Evolutionary conservation across 2,113 vertebrate genomes (phyloP).

Genomic region (Gobius niger): DNA sequence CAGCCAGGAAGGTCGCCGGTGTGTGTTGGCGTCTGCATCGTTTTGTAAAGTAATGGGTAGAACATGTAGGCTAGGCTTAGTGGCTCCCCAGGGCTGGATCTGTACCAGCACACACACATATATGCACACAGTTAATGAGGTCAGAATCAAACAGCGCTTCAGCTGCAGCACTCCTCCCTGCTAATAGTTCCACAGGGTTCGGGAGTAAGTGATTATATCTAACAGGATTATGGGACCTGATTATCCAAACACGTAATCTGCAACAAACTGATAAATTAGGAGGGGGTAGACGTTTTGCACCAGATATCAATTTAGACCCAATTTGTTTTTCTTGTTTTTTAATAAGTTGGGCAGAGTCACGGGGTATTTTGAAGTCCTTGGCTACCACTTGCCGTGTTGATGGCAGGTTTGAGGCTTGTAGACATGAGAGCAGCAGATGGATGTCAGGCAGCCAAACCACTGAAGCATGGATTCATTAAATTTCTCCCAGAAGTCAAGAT

Average conservation of each 20-base stretch:
- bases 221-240: conserved; percentile 67
- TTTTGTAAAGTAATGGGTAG: conserved; percentile 73
- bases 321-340: conserved; percentile 19
- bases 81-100: conserved; percentile 67
- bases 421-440: conserved; percentile 40
- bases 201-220: conserved; percentile 69
- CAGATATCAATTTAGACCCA: conserved; percentile 11
- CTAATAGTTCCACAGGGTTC: conserved; percentile 70
- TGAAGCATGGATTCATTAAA: conserved; percentile 37
- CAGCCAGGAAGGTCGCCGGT: conserved; percentile 46
- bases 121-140: conserved; percentile 65
- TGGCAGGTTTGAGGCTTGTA: conserved; percentile 15
- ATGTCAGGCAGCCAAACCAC: conserved; percentile 24
- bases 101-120: conserved; percentile 36
- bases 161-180: conserved; percentile 59
- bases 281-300: conserved; percentile 35
- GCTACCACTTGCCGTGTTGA: conserved; percentile 16
- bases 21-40: conserved; percentile 57
- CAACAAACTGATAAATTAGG: conserved; percentile 55
- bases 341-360: conserved; percentile 16
- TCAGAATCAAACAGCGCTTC: conserved; percentile 68
- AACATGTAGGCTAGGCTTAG: conserved; percentile 70
- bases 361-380: conserved; percentile 40
- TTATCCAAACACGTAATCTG: conserved; percentile 66
- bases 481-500: conserved; percentile 33